Percentiles rank a stretch among this genome's conserved stretches.
phyloP scores from a whole-genome alignment of 2,113 vertebrate genomes.

The Hiodon alosoides region DNA sequence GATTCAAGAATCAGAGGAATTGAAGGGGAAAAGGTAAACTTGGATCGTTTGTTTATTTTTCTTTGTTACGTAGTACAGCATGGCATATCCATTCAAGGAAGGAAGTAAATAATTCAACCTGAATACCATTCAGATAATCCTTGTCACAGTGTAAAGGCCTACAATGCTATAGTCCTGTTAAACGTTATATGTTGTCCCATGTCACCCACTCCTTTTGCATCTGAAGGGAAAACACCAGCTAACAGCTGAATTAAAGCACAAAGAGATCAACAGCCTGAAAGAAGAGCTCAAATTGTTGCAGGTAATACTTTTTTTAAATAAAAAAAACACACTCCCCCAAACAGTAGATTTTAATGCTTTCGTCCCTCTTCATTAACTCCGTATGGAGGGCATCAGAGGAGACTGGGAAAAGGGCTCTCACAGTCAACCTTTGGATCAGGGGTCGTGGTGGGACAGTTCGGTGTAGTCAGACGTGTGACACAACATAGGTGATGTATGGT shows the following conservation, averaged over 20 bases:
- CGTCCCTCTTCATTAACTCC: slow-evolving; percentile 1
- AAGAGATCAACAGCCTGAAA: slow-evolving; percentile 83
- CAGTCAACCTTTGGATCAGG: slow-evolving; percentile 40
- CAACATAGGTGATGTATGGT: slow-evolving; percentile 54
- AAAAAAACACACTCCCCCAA: not conserved
- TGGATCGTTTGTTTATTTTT: not conserved
- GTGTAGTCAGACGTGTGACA: slow-evolving; percentile 51
- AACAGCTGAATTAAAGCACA: slow-evolving; percentile 80
- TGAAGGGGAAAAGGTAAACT: slow-evolving; percentile 87
- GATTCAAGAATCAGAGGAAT: slow-evolving; percentile 71
- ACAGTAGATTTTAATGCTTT: slow-evolving; percentile 2
- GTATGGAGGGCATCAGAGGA: slow-evolving; percentile 40
- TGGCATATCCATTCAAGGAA: not conserved
- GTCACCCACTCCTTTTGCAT: slow-evolving; percentile 11
- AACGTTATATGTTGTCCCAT: not conserved
- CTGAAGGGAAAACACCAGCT: slow-evolving; percentile 79
- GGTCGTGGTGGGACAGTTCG: slow-evolving; percentile 42
- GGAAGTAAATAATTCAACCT: not conserved
- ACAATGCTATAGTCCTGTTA: not conserved
- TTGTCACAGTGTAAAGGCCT: not conserved
- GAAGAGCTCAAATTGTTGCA: slow-evolving; percentile 83
- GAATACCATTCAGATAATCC: too few species aligned
- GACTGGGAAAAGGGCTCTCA: slow-evolving; percentile 44
- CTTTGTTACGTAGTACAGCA: not conserved
- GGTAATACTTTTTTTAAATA: slow-evolving; percentile 56